phyloP scores from a whole-genome alignment of 2,113 vertebrate species.

The chimpanzee (Pan troglodytes) region DNA sequence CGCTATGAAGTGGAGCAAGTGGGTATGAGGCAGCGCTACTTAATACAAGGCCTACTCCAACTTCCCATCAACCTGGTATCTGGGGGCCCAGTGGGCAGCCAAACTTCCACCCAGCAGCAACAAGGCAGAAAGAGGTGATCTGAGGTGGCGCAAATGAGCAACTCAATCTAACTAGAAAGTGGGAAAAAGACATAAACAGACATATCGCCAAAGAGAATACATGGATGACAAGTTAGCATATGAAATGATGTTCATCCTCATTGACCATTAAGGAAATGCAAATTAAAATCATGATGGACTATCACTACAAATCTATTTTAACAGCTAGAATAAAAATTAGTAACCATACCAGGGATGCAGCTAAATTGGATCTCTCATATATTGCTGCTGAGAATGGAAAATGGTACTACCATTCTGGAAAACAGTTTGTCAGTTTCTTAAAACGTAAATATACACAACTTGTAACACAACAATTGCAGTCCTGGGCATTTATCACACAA shows the following conservation, averaged over 20 bases:
- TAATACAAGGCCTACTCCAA: fast-evolving
- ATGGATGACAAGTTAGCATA: background rate
- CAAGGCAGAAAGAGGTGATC: background rate
- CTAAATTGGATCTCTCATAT: background rate
- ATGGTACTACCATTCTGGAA: background rate
- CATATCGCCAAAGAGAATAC: background rate
- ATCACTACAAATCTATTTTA: background rate
- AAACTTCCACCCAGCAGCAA: background rate
- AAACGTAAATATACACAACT: background rate
- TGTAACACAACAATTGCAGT: background rate
- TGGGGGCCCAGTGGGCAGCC: background rate
- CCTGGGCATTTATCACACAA: background rate
- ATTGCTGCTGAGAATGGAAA: background rate
- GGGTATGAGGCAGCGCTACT: background rate
- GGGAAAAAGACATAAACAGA: background rate
- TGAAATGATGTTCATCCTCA: background rate
- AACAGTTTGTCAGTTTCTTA: background rate
- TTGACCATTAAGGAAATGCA: background rate
- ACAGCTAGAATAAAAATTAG: background rate
- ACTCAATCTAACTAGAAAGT: background rate
- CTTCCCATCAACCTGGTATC: background rate
- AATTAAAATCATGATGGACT: background rate
- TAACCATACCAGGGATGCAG: background rate
- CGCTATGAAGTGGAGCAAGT: too few relatives aligned
- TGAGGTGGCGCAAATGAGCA: background rate